These are phyloP conservation scores for Zingel zingel DNA, from an alignment of 2,113 vertebrate genomes.

Conservation along the genomic window DNA sequence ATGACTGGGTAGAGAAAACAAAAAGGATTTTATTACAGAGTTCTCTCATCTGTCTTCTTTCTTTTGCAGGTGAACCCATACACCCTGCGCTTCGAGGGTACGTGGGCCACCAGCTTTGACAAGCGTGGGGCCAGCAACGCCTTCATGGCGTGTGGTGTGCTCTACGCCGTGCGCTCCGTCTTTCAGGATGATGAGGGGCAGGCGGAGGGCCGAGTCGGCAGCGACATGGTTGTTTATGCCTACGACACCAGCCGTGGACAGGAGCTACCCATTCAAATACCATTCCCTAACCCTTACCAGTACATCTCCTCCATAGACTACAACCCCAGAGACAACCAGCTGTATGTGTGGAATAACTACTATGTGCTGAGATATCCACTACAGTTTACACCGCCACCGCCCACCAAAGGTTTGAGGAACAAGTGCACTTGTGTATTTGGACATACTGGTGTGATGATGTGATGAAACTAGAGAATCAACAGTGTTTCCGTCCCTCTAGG, in stretches of 20 bases:
- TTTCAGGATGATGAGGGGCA: constrained; percentile 95
- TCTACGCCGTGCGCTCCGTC: constrained; percentile 93
- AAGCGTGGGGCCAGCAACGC: constrained; percentile 95
- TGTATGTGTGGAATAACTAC: constrained; percentile 98
- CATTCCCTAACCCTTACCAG: constrained; percentile 97
- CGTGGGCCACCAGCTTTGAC: constrained; percentile 94
- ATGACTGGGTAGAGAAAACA: not conserved
- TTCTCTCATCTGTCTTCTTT: constrained; percentile 11
- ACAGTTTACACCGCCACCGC: constrained; percentile 90
- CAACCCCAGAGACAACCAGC: constrained; percentile 95
- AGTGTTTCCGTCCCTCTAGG: constrained; percentile 47
- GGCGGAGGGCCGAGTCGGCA: constrained; percentile 90
- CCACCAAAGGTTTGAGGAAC: constrained; percentile 85
- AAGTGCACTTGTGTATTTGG: not conserved
- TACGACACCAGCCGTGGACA: constrained; percentile 93
- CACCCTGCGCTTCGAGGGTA: constrained; percentile 94
- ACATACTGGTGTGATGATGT: not conserved
- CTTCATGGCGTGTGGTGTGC: constrained; percentile 95
- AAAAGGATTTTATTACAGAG: not conserved
- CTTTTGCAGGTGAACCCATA: constrained; percentile 91
- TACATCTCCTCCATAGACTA: constrained; percentile 95
- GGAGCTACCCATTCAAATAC: constrained; percentile 87
- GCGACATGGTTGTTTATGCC: constrained; percentile 92
- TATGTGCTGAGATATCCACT: constrained; percentile 92
- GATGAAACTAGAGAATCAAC: not conserved